These are phyloP conservation scores for Pelosia muscerda DNA, from an alignment of 2,888 invertebrate genomes.

Conservation along the genomic window DNA sequence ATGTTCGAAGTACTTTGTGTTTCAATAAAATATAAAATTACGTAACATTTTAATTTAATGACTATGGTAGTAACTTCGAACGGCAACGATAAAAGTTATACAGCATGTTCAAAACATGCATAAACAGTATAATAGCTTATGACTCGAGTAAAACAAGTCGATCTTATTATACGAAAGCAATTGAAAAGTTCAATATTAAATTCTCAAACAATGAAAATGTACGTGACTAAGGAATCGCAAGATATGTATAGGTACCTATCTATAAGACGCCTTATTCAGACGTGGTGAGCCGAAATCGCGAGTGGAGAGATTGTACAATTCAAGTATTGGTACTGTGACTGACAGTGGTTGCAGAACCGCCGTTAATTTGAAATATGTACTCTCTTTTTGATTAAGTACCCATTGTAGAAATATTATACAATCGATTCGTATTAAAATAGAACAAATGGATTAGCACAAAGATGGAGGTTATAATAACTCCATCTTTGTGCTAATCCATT, in stretches of 20 bases:
- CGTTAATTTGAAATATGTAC: neutral
- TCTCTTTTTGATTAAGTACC: neutral
- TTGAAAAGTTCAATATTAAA: conserved; percentile 32
- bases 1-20: neutral
- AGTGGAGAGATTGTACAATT: conserved; percentile 56
- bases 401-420: neutral
- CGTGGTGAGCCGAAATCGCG: conserved; percentile 43
- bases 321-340: conserved; percentile 43
- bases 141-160: conserved; percentile 20
- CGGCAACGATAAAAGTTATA: neutral
- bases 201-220: conserved; percentile 30
- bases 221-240: conserved; percentile 16
- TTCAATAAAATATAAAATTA: neutral
- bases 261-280: conserved; percentile 29
- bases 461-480: too few species aligned
- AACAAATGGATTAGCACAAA: too few species aligned
- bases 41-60: neutral
- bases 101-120: neutral
- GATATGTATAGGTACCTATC: conserved; percentile 4
- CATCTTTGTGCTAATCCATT: too few species aligned
- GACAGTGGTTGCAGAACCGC: neutral
- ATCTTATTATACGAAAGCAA: conserved; percentile 20
- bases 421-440: too few species aligned
- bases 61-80: neutral
- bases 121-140: neutral